phyloP scores from a whole-genome alignment of 2,797 vertebrate species.

The Coluber constrictor region DNA sequence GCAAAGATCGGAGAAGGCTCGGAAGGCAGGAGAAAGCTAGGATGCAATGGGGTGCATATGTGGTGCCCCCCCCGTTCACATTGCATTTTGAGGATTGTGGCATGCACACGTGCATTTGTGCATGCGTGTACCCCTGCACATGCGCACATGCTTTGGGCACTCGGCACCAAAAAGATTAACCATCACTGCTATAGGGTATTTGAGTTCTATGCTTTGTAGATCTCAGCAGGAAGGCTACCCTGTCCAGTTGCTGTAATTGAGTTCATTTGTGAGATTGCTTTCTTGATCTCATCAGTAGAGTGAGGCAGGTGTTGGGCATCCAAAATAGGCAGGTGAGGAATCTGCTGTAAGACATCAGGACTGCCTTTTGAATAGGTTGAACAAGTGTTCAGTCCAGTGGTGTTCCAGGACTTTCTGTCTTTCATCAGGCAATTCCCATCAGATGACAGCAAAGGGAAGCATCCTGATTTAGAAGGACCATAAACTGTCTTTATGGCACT shows the following conservation, averaged over 20 bases:
- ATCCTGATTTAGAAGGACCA: background rate
- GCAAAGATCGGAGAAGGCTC: no score
- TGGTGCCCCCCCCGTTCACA: no score
- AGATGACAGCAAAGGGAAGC: background rate
- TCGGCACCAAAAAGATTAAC: no score
- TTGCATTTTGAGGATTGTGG: no score
- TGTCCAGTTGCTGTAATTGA: background rate
- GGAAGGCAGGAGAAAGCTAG: no score
- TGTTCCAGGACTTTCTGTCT: background rate
- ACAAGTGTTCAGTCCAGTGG: background rate
- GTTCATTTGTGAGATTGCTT: background rate
- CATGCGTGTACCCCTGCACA: fast-evolving
- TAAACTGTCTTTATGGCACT: background rate
- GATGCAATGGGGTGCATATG: no score
- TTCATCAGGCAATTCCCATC: background rate
- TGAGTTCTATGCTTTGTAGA: background rate
- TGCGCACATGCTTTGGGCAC: no score
- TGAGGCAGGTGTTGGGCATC: background rate
- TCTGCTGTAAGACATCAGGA: background rate
- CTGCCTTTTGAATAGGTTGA: background rate
- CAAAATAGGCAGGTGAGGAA: background rate
- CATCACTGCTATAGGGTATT: background rate
- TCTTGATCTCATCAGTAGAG: background rate
- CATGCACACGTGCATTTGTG: no score
- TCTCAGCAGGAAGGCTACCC: background rate